Conservation (phyloP, 2,113 vertebrate species). For the Chitala chitala region DNA sequence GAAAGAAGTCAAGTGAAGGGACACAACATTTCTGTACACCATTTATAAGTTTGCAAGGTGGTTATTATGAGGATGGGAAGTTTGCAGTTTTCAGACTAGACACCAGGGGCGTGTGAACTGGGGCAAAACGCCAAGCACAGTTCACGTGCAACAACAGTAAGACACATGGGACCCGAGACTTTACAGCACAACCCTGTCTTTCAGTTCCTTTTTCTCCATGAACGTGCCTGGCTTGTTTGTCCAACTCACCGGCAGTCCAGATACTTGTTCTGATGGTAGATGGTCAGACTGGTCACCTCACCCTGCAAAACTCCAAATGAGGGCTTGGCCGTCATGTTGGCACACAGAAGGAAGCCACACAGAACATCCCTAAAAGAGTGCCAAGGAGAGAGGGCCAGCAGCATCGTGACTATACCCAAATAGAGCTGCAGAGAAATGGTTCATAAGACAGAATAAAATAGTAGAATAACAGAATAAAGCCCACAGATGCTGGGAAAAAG, state of each 20-base stretch:
- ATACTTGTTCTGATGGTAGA: constrained; percentile 90
- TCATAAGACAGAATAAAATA: neutral
- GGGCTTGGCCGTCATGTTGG: constrained; percentile 78
- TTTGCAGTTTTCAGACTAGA: no score
- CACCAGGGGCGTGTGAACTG: no score
- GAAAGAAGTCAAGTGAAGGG: no score
- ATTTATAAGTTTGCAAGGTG: no score
- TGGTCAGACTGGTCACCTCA: constrained; percentile 84
- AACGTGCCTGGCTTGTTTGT: neutral
- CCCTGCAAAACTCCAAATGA: constrained; percentile 80
- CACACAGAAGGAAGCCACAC: constrained; percentile 86
- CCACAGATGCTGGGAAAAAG: no score
- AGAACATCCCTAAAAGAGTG: constrained; percentile 74
- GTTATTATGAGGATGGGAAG: no score
- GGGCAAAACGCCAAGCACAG: neutral
- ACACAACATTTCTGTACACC: no score
- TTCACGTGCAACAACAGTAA: neutral
- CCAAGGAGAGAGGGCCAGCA: neutral
- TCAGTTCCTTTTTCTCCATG: neutral
- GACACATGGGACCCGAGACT: neutral
- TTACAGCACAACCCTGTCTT: neutral
- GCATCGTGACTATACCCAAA: neutral
- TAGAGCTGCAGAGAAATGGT: neutral
- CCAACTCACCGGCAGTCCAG: constrained; percentile 80
- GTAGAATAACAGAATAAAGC: neutral